Conservation (phyloP, 1,140 invertebrate genomes). For the Drosophila ogumai region DNA sequence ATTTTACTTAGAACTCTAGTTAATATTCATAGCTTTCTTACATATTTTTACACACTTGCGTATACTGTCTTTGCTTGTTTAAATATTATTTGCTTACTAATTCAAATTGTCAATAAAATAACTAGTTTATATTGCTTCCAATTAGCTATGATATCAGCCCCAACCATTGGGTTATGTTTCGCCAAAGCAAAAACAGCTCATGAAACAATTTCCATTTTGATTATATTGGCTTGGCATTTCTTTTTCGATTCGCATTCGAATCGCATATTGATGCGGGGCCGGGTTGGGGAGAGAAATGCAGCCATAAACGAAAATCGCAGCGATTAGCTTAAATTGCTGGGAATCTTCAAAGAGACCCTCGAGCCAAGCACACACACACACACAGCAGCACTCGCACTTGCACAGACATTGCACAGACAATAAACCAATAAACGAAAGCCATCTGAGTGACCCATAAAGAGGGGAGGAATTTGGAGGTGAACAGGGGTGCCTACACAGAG, state of each 20-base stretch:
- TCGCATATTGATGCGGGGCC: constrained; percentile 2
- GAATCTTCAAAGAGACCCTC: constrained; percentile 58
- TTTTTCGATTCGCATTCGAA: constrained; percentile 22
- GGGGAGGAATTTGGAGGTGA: constrained; percentile 1
- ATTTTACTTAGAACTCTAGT: constrained; percentile 9
- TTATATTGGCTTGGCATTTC: constrained; percentile 22
- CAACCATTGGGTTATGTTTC: neutral
- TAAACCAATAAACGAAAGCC: constrained; percentile 77
- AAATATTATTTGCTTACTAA: constrained; percentile 6
- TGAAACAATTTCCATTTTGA: constrained; percentile 31
- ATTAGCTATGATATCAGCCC: constrained; percentile 34
- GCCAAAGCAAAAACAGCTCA: constrained; percentile 1
- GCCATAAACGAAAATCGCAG: constrained; percentile 70
- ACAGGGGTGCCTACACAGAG: constrained; percentile 6
- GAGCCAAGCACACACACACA: constrained; percentile 21
- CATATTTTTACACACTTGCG: constrained; percentile 10
- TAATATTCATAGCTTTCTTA: neutral
- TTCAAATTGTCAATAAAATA: constrained; percentile 25
- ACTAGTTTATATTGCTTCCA: constrained; percentile 40
- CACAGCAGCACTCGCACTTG: neutral
- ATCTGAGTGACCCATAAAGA: constrained; percentile 59
- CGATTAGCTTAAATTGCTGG: constrained; percentile 80
- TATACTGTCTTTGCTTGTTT: constrained; percentile 15
- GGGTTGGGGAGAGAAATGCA: constrained; percentile 39
- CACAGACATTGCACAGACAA: constrained; percentile 65